These are phyloP conservation scores for Eumeta japonica DNA, from an alignment of 1,140 invertebrate genomes.

Conservation along the genomic window DNA sequence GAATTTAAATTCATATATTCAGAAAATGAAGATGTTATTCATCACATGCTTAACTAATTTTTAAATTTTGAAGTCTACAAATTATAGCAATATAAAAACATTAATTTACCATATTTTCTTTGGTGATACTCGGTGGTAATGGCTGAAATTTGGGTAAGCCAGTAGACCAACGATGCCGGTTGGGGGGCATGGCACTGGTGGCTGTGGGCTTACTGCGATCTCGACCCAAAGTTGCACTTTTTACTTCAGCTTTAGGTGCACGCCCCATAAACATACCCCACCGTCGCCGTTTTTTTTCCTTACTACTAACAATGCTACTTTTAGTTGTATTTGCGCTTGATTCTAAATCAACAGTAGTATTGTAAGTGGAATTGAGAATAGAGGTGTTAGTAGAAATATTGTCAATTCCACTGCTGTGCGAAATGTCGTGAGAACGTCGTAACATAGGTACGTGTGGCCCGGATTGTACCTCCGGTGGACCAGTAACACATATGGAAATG, in stretches of 20 bases:
- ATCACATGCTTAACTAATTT: too few relatives aligned
- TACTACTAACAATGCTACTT: slow-evolving; percentile 31
- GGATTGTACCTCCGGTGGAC: too few relatives aligned
- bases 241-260: slow-evolving; percentile 59
- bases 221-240: slow-evolving; percentile 64
- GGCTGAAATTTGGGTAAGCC: slow-evolving; percentile 66
- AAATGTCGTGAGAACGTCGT: too few relatives aligned
- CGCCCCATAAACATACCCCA: slow-evolving; percentile 65
- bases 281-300: slow-evolving; percentile 62
- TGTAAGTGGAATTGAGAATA: slow-evolving; percentile 33
- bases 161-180: slow-evolving; percentile 66
- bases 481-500: slow-evolving; percentile 40
- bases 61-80: too few relatives aligned
- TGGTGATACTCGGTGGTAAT: slow-evolving; percentile 69
- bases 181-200: slow-evolving; percentile 47
- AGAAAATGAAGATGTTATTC: too few relatives aligned
- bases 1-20: too few relatives aligned
- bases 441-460: too few relatives aligned
- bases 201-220: slow-evolving; percentile 53
- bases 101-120: slow-evolving; percentile 69
- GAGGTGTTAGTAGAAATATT: slow-evolving; percentile 35
- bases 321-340: slow-evolving; percentile 18
- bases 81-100: not conserved
- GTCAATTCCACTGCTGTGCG: slow-evolving; percentile 22
- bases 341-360: slow-evolving; percentile 20